Percentiles rank a stretch among this genome's conserved stretches.
phyloP scores from a whole-genome alignment of 1,140 invertebrate species.

The Drosophila repleta region DNA sequence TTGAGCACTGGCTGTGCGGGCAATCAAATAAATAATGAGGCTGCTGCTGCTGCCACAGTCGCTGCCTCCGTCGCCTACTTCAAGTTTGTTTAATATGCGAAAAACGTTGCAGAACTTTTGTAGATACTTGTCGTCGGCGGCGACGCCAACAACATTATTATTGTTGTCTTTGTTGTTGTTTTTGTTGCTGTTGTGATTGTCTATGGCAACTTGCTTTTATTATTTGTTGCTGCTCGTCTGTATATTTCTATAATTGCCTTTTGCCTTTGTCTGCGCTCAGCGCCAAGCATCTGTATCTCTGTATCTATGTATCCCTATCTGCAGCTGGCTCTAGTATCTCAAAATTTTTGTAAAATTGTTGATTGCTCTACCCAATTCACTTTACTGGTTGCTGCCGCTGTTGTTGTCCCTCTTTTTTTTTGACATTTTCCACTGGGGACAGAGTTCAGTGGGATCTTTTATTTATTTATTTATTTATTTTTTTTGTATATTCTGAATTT shows the following conservation, averaged over 20 bases:
- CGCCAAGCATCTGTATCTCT: conserved; percentile 44
- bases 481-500: conserved; percentile 9
- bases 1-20: conserved; percentile 76
- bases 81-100: conserved; percentile 81
- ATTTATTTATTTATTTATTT: conserved; percentile 25
- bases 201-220: conserved; percentile 76
- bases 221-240: conserved; percentile 67
- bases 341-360: conserved; percentile 51
- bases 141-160: conserved; percentile 35
- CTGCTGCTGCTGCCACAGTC: conserved; percentile 37
- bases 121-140: conserved; percentile 50
- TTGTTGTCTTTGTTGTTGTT: conserved; percentile 31
- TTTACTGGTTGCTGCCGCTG: conserved; percentile 47
- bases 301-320: conserved; percentile 26
- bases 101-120: conserved; percentile 80
- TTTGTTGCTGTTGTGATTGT: conserved; percentile 63
- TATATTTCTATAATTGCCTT: conserved; percentile 81
- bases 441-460: background rate
- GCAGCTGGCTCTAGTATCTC: conserved; percentile 41
- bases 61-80: conserved; percentile 28
- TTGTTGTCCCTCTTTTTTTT: background rate
- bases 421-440: background rate
- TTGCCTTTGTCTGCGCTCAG: conserved; percentile 67
- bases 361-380: conserved; percentile 36
- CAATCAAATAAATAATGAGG: conserved; percentile 81